Percentiles rank a stretch among this genome's conserved stretches.
Conservation (phyloP, 2,888 invertebrate species). For the Escarpia spicata region DNA sequence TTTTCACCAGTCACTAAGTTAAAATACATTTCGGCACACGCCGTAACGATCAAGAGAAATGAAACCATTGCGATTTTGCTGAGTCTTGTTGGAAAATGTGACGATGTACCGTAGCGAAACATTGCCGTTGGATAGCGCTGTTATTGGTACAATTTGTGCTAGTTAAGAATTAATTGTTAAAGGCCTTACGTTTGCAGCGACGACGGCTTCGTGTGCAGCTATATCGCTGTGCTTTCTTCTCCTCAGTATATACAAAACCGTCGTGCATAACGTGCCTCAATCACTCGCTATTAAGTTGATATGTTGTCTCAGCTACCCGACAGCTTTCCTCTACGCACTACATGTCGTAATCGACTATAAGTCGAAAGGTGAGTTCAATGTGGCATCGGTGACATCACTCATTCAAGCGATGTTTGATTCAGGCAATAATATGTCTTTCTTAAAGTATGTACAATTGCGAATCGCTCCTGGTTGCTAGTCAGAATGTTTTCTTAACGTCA, state of each 20-base stretch:
- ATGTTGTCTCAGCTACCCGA: background rate
- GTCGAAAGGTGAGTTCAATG: background rate
- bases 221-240: background rate
- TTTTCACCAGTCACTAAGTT: background rate
- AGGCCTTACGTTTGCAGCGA: background rate
- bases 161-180: background rate
- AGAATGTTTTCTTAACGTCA: too few relatives aligned
- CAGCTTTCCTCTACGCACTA: background rate
- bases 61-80: too few relatives aligned
- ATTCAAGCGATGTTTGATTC: background rate
- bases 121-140: background rate
- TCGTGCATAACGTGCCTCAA: background rate
- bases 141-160: background rate
- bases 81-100: too few relatives aligned
- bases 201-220: background rate
- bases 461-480: too few relatives aligned
- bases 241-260: background rate
- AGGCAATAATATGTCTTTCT: too few relatives aligned
- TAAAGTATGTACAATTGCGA: background rate
- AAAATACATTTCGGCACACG: background rate
- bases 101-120: too few relatives aligned
- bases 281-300: background rate
- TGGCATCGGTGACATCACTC: background rate
- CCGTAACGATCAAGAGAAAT: background rate
- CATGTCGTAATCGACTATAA: background rate